Percentiles rank a stretch among this genome's conserved stretches.
phyloP scores from a whole-genome alignment of 2,113 vertebrate species.

The Peromyscus californicus region DNA sequence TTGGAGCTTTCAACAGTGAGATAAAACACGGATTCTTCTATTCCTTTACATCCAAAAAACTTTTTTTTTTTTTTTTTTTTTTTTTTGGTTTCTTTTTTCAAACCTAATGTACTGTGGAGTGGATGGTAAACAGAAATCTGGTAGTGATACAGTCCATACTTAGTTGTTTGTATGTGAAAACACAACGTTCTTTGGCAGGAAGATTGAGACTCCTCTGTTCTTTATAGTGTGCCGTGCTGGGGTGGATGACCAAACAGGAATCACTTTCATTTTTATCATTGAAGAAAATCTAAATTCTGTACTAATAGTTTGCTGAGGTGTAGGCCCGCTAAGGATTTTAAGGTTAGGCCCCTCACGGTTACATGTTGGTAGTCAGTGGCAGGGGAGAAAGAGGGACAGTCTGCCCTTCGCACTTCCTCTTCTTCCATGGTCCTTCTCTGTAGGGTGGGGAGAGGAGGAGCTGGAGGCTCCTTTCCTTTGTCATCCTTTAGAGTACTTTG shows the following conservation, averaged over 20 bases:
- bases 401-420: neutral
- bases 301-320: constrained; percentile 32
- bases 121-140: constrained; percentile 29
- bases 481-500: neutral
- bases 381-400: neutral
- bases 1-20: neutral
- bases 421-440: neutral
- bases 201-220: constrained; percentile 37
- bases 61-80: constrained; percentile 12
- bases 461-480: neutral
- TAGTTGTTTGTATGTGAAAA: constrained; percentile 54
- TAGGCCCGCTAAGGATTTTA: neutral
- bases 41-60: constrained; percentile 34
- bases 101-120: constrained; percentile 15
- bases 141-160: neutral
- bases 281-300: constrained; percentile 52
- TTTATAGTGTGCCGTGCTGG: constrained; percentile 26
- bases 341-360: constrained; percentile 11
- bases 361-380: neutral
- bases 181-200: constrained; percentile 13
- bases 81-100: neutral
- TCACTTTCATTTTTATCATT: constrained; percentile 61
- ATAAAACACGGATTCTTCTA: constrained; percentile 3
- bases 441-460: neutral
- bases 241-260: constrained; percentile 46